Conservation (phyloP, 2,113 vertebrate genomes). For the Ailurus styani region DNA sequence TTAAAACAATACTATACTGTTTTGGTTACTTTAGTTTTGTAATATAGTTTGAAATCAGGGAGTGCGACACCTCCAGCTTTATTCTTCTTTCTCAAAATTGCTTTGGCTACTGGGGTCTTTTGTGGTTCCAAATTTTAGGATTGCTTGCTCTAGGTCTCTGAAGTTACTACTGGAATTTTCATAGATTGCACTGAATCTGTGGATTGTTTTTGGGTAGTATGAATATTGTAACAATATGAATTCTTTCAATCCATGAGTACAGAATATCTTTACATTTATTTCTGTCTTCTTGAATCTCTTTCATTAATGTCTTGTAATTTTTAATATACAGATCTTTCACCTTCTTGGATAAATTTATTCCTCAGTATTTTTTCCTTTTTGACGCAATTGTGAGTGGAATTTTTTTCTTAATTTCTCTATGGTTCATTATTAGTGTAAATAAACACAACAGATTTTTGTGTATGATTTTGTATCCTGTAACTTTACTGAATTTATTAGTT, state of each 20-base stretch:
- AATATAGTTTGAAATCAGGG: not conserved
- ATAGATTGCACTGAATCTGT: not conserved
- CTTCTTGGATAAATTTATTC: not conserved
- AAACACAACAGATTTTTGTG: not conserved
- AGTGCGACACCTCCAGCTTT: not conserved
- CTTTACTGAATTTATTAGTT: not conserved
- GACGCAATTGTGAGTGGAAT: not conserved
- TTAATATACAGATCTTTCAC: not conserved
- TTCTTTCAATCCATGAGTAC: not conserved
- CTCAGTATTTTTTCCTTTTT: not conserved
- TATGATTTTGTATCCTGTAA: not conserved
- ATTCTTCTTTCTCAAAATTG: not conserved
- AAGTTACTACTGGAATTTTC: not conserved
- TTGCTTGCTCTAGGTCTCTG: not conserved
- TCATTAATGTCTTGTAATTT: not conserved
- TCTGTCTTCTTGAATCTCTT: not conserved
- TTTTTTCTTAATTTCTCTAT: not conserved
- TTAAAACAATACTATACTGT: not conserved
- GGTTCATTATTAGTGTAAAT: not conserved
- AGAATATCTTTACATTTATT: not conserved
- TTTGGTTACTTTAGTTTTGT: not conserved
- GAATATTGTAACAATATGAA: not conserved
- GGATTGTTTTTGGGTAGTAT: not conserved
- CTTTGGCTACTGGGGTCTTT: not conserved
- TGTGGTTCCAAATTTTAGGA: not conserved